phyloP scores from a whole-genome alignment of 1,140 invertebrate species.

The Lucilia sericata region DNA sequence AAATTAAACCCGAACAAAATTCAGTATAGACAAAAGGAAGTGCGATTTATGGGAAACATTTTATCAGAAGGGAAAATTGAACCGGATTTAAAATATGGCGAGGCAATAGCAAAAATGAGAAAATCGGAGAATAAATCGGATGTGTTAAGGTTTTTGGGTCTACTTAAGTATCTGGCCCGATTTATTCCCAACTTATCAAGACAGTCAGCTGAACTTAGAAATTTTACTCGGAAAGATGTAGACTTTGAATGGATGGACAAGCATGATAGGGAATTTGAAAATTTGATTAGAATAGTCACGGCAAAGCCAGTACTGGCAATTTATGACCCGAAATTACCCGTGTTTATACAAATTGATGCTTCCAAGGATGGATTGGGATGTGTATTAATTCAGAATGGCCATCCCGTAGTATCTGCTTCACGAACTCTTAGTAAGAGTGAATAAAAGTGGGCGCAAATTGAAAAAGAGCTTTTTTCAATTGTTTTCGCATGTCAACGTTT shows the following conservation, averaged over 20 bases:
- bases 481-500: conserved; percentile 53
- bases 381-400: conserved; percentile 45
- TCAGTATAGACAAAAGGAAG: too few species aligned
- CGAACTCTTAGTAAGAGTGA: conserved; percentile 18
- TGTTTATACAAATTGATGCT: conserved; percentile 50
- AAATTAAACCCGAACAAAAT: too few species aligned
- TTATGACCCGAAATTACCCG: conserved; percentile 46
- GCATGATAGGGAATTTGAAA: conserved; percentile 46
- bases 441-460: conserved; percentile 55
- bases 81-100: too few species aligned
- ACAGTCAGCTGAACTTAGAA: conserved; percentile 48
- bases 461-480: conserved; percentile 60
- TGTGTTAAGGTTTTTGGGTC: conserved; percentile 45
- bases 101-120: neutral
- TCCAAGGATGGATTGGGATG: conserved; percentile 53
- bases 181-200: conserved; percentile 53
- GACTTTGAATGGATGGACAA: conserved; percentile 52
- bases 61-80: too few species aligned
- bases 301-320: conserved; percentile 50
- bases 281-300: conserved; percentile 51
- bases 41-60: too few species aligned
- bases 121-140: conserved; percentile 53
- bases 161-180: conserved; percentile 35
- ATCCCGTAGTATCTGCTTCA: neutral
- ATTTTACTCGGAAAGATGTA: conserved; percentile 52